Conservation (phyloP, 2,113 vertebrate species). For the Xyrauchen texanus region DNA sequence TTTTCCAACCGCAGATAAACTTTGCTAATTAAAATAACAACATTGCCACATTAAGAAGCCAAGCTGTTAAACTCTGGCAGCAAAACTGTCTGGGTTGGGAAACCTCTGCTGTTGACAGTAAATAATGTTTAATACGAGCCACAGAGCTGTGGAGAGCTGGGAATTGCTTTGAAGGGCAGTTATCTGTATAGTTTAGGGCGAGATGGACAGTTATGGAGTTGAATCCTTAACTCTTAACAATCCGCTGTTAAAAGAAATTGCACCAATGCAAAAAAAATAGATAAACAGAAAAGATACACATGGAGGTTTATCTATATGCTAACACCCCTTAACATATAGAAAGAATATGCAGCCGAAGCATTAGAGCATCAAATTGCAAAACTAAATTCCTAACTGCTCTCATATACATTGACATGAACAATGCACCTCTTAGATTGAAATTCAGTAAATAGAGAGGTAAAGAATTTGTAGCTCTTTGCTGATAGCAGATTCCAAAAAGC, state of each 20-base stretch:
- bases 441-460: not conserved
- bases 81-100: not conserved
- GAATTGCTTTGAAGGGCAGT: not conserved
- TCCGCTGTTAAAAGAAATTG: not conserved
- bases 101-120: constrained; percentile 31
- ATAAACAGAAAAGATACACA: not conserved
- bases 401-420: not conserved
- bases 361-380: not conserved
- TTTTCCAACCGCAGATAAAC: constrained; percentile 28
- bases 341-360: not conserved
- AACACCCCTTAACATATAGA: not conserved
- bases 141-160: not conserved
- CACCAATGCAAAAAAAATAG: not conserved
- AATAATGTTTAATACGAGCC: constrained; percentile 35
- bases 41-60: constrained; percentile 1
- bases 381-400: not conserved
- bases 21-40: constrained; percentile 43
- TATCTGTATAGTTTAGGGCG: not conserved
- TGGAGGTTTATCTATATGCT: not conserved
- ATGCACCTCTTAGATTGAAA: not conserved
- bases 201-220: not conserved
- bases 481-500: no score
- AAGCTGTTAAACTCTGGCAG: constrained; percentile 16
- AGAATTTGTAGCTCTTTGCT: not conserved
- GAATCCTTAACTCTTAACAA: not conserved